phyloP scores from a whole-genome alignment of 2,888 invertebrate species.

The Callosobruchus maculatus region DNA sequence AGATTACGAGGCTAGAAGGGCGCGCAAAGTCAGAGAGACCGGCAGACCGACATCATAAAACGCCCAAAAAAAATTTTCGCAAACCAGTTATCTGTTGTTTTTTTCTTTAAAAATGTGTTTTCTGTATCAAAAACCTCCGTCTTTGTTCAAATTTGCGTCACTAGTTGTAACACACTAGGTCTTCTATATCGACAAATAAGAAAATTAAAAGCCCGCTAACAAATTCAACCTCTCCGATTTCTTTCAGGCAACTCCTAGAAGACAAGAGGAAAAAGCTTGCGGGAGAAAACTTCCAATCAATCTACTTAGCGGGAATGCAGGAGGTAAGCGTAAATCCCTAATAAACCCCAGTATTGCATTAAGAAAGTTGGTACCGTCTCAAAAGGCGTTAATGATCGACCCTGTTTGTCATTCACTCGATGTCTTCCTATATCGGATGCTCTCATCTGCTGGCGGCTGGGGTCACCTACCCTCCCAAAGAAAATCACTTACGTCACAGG shows the following conservation, averaged over 20 bases:
- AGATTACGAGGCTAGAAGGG: no score
- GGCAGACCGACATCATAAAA: no score
- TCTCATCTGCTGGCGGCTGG: not conserved
- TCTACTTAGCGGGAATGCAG: not conserved
- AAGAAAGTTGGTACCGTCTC: not conserved
- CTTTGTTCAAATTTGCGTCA: no score
- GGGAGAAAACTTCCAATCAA: not conserved
- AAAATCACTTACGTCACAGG: not conserved
- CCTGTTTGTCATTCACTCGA: not conserved
- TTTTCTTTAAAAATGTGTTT: no score
- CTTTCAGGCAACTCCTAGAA: not conserved
- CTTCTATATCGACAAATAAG: not conserved
- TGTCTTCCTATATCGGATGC: not conserved
- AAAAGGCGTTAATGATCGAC: not conserved
- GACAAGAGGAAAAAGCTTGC: not conserved
- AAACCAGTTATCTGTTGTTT: no score
- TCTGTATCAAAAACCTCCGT: no score
- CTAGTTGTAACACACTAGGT: not conserved
- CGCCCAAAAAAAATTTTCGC: no score
- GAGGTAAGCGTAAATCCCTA: not conserved
- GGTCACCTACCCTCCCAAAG: not conserved
- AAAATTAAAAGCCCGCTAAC: not conserved
- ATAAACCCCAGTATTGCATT: not conserved
- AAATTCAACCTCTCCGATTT: not conserved
- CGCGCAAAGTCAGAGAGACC: no score